Evolutionary conservation across 2,888 invertebrate genomes (phyloP).

Genomic region (Mesodorylaimus sp.): DNA sequence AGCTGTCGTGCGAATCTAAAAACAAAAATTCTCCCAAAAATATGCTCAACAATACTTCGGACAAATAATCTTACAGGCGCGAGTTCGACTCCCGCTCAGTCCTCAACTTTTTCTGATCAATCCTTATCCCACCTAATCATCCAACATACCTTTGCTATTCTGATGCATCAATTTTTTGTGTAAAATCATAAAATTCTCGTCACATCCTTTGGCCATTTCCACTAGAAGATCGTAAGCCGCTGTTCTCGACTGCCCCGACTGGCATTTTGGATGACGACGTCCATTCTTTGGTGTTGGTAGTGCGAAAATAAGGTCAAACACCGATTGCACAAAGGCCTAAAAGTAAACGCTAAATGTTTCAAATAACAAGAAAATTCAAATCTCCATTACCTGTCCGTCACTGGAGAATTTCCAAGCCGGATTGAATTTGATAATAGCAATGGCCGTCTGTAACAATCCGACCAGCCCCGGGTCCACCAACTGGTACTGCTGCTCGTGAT

Average conservation of each 20-base stretch:
- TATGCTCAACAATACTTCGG: no score
- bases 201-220: constrained; percentile 62
- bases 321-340: constrained; percentile 40
- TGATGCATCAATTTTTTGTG: constrained; percentile 57
- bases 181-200: constrained; percentile 63
- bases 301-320: constrained; percentile 71
- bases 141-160: constrained; percentile 23
- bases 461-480: constrained; percentile 75
- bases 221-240: constrained; percentile 76
- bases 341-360: no score
- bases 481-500: no score
- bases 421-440: constrained; percentile 55
- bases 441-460: constrained; percentile 62
- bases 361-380: no score
- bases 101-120: not conserved
- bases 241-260: constrained; percentile 63
- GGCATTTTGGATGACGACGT: constrained; percentile 82
- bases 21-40: no score
- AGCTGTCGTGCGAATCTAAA: constrained; percentile 48
- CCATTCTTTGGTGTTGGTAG: no score
- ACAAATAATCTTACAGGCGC: no score
- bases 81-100: not conserved
- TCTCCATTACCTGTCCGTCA: constrained; percentile 26
- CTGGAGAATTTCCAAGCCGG: constrained; percentile 27
- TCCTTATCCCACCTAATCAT: not conserved